A percentile compares a stretch with the other conserved stretches of the same genome.
Conservation (phyloP, 2,113 vertebrate genomes). For the Eolophus roseicapilla region DNA sequence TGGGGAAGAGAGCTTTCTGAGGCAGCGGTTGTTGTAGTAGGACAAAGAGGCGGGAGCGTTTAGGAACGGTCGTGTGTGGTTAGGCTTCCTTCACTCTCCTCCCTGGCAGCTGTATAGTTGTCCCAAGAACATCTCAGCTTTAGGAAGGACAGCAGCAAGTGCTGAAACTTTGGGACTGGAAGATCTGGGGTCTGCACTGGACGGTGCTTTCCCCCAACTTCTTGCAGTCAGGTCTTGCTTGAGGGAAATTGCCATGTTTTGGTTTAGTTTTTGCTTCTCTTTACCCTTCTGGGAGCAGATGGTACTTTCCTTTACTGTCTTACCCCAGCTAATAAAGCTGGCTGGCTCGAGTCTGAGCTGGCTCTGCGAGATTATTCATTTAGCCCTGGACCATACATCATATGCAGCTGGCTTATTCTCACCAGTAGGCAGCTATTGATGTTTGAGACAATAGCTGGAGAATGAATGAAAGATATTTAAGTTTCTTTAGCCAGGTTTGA, state of each 20-base stretch:
- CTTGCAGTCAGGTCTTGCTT: background rate
- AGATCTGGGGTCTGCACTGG: background rate
- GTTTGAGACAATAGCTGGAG: background rate
- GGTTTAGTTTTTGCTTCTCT: background rate
- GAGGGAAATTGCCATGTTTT: background rate
- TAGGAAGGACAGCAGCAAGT: slow-evolving; percentile 66
- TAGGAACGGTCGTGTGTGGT: background rate
- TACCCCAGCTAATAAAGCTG: background rate
- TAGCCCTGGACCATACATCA: background rate
- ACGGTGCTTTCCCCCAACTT: background rate
- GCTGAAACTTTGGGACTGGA: slow-evolving; percentile 36
- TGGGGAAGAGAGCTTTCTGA: background rate
- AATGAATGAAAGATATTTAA: background rate
- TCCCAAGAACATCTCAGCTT: background rate
- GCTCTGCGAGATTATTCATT: background rate
- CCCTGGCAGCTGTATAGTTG: background rate
- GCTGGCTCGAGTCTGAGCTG: background rate
- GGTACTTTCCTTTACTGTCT: background rate
- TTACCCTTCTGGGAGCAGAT: background rate
- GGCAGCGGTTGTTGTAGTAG: background rate
- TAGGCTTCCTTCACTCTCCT: background rate
- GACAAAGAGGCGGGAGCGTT: background rate
- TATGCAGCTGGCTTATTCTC: background rate
- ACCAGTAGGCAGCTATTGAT: background rate
- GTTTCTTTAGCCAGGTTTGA: background rate